Conservation (phyloP, 1,140 invertebrate genomes). For the Bombus picipes region DNA sequence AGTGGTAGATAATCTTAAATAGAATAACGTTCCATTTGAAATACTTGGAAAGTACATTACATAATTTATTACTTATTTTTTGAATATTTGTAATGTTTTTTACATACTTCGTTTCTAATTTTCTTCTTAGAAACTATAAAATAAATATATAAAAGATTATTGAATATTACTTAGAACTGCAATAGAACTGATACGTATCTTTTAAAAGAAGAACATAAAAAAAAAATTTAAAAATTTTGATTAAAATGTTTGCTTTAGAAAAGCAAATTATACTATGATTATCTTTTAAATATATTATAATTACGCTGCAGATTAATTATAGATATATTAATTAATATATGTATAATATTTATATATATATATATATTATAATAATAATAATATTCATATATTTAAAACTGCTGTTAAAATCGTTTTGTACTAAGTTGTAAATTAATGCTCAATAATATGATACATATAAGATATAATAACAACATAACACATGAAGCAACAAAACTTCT, state of each 20-base stretch:
- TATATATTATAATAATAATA: too few relatives aligned
- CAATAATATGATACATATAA: conserved; percentile 20
- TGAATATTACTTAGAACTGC: not conserved
- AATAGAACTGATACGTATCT: not conserved
- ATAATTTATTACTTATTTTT: too few relatives aligned
- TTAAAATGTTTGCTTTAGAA: not conserved
- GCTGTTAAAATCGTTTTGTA: not conserved
- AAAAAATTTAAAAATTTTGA: not conserved
- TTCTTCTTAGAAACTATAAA: not conserved
- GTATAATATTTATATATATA: too few relatives aligned
- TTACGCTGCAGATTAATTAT: not conserved
- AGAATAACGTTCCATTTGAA: too few relatives aligned
- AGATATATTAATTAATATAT: not conserved
- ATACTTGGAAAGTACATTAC: too few relatives aligned
- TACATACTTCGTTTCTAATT: not conserved
- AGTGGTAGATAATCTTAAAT: too few relatives aligned
- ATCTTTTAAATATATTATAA: conserved; percentile 2
- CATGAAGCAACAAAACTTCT: conserved; percentile 31
- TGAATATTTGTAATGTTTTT: not conserved
- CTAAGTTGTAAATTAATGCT: conserved; percentile 35
- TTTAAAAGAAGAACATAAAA: not conserved
- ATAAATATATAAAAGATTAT: not conserved
- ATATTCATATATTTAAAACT: not conserved
- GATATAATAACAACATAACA: conserved; percentile 13
- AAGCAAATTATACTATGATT: not conserved